Evolutionary conservation across 2,113 vertebrate genomes (phyloP).

Genomic region (Ailurus styani): DNA sequence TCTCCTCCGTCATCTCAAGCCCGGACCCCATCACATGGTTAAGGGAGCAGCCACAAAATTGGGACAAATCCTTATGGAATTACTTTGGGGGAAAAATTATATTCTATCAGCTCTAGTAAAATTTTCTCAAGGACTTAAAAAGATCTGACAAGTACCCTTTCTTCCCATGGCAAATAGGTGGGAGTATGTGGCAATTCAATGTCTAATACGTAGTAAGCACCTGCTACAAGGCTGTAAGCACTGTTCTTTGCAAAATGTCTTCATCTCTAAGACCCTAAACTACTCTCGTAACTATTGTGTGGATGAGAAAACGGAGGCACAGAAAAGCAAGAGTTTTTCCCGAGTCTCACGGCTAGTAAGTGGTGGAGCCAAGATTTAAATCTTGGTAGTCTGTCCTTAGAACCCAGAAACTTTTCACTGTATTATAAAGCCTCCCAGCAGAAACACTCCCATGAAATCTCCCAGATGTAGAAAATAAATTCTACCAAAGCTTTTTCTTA

Average conservation of each 20-base stretch:
- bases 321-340: not conserved
- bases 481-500: not conserved
- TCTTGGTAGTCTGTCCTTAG: not conserved
- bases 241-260: not conserved
- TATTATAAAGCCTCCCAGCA: not conserved
- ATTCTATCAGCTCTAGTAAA: not conserved
- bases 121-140: not conserved
- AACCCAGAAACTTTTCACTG: not conserved
- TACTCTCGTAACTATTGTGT: not conserved
- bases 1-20: not conserved
- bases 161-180: not conserved
- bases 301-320: not conserved
- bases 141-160: not conserved
- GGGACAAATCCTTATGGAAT: not conserved
- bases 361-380: not conserved
- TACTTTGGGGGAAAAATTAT: not conserved
- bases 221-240: fast-evolving
- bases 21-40: no score
- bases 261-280: not conserved
- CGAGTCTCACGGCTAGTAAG: not conserved
- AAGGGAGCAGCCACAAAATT: not conserved
- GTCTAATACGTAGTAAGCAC: not conserved
- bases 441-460: not conserved
- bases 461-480: not conserved
- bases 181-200: fast-evolving